Base-by-base conservation (phyloP, 92 coral and sea anemone genomes). In the Ricordea florida region DNA sequence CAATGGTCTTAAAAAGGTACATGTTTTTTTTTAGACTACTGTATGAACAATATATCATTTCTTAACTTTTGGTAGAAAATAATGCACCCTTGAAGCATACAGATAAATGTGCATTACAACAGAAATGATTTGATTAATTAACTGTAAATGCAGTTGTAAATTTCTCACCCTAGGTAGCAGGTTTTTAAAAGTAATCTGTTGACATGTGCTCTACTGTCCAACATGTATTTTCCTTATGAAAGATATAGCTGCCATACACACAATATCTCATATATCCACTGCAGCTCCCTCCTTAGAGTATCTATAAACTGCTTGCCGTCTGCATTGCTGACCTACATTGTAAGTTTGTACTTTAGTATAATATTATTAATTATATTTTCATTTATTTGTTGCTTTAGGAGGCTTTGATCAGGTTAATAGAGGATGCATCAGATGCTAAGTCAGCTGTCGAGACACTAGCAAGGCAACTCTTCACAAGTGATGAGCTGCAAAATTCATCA, bases 1-100 rank as follows among this genome's bases (percentile, higher is more conserved):
- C 79, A 56, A 57, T 56, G 66, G 66, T 41, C 27, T 72, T 72
- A 72, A 31, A 55, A 72, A 66, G 58, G 72, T 66, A 66, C 33
- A 10, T 8, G 5, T 16, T 8, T 52, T n/a, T n/a, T n/a, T n/a
- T n/a, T n/a, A n/a, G n/a, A n/a, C n/a, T n/a, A n/a, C n/a, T n/a
- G n/a, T n/a, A n/a, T n/a, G n/a, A n/a, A n/a, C n/a, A 22, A 22
- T 52, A 17, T 52, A 52, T 36, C 26, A 23, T 52, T 49, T 49
- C 59, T 52, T 23, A 6, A 52, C 22, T 16, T 27, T 52, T 52
- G 59, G 22, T 22, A 26, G 59, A 25, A 25, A 23, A 52, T 27
- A 25, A 7, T 52, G 30, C 59, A 52, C 6, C 22, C 57, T 24
- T 49, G 57, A 49, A 49, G 23, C 57, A 49, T 24, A 49, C n/a